These are phyloP conservation scores for Tiliqua scincoides DNA, from an alignment of 2,113 vertebrate species.

Conservation along the genomic window DNA sequence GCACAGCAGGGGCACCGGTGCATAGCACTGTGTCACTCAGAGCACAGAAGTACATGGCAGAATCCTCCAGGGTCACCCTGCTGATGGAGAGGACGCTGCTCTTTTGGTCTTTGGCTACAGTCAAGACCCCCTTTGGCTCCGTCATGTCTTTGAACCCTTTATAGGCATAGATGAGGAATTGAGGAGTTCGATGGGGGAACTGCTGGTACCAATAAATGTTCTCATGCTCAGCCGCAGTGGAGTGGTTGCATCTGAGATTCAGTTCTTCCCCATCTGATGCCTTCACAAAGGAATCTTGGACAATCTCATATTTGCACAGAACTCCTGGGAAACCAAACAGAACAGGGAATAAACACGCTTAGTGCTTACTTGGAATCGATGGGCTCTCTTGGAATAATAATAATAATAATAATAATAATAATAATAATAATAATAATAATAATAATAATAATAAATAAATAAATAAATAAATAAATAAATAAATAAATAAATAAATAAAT, in stretches of 20 bases:
- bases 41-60: conserved; percentile 16
- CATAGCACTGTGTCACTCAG: conserved; percentile 21
- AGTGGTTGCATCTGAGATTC: neutral
- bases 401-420: no score
- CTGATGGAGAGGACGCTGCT: neutral
- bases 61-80: neutral
- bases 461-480: no score
- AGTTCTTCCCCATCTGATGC: neutral
- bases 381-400: no score
- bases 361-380: no score
- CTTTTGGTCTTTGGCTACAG: neutral
- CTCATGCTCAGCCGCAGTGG: accelerated
- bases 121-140: neutral
- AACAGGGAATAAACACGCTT: neutral
- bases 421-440: no score
- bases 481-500: no score
- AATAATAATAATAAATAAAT: no score
- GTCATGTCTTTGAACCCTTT: accelerated
- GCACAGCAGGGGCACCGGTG: neutral
- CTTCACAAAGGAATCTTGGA: neutral
- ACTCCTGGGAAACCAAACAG: neutral
- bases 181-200: neutral
- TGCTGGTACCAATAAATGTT: neutral
- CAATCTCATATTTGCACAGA: neutral
- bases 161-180: neutral